phyloP scores from a whole-genome alignment of 1,140 invertebrate species.

The Macrosteles quadrilineatus region DNA sequence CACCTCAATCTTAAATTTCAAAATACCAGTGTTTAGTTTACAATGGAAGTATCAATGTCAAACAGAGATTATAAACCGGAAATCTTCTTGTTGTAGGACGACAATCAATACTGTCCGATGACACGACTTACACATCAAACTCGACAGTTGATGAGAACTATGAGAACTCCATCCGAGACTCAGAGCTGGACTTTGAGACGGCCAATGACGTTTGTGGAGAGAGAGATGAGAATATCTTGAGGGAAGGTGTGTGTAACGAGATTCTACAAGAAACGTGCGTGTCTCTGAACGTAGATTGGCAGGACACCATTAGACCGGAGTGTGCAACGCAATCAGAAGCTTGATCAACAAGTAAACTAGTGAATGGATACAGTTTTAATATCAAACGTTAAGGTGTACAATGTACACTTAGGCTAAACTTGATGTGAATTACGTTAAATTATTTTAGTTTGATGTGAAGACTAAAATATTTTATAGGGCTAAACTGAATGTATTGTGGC shows the following conservation, averaged over 20 bases:
- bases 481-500: no score
- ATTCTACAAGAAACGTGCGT: constrained; percentile 27
- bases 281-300: background rate
- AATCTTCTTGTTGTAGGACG: constrained; percentile 24
- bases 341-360: background rate
- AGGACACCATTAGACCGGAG: background rate
- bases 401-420: no score
- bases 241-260: constrained; percentile 28
- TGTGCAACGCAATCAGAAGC: constrained; percentile 13
- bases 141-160: constrained; percentile 27
- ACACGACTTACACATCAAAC: background rate
- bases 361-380: no score
- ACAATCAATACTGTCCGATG: constrained; percentile 24
- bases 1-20: no score
- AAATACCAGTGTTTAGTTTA: no score
- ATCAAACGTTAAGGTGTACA: no score
- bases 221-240: constrained; percentile 9
- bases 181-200: constrained; percentile 22
- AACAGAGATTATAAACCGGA: no score
- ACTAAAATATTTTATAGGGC: no score
- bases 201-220: background rate
- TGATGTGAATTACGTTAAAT: no score
- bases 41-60: no score
- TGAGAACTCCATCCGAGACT: constrained; percentile 32
- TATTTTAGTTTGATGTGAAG: no score